These are phyloP conservation scores for Brachionus asplanchnoidis DNA, from an alignment of 1,140 invertebrate species.

Conservation along the genomic window DNA sequence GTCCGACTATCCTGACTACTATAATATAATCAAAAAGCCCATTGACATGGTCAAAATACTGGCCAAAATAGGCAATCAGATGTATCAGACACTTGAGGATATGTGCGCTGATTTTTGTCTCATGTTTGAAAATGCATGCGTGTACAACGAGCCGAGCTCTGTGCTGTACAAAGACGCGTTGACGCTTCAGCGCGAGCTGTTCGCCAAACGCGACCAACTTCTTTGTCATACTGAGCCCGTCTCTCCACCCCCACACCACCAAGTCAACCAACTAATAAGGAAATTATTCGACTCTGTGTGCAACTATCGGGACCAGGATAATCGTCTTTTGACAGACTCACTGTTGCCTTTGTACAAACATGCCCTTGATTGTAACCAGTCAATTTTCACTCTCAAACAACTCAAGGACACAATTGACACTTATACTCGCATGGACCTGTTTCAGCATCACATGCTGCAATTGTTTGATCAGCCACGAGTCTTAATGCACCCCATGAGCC, in stretches of 20 bases:
- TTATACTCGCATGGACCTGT: neutral
- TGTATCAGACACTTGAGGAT: slow-evolving; percentile 82
- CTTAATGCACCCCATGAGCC: neutral
- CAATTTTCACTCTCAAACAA: neutral
- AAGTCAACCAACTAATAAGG: neutral
- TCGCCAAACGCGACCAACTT: neutral
- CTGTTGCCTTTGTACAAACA: neutral
- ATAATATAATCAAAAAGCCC: slow-evolving; percentile 83
- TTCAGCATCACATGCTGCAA: neutral
- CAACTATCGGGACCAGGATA: neutral
- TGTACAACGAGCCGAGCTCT: slow-evolving; percentile 97
- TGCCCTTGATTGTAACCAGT: neutral
- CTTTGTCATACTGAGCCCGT: neutral
- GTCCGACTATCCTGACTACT: slow-evolving; percentile 91
- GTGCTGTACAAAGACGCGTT: slow-evolving; percentile 82
- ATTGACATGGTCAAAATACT: slow-evolving; percentile 92
- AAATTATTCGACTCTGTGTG: neutral
- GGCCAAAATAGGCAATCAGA: slow-evolving; percentile 59
- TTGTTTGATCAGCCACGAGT: neutral
- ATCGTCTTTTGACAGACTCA: neutral
- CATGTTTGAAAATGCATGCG: slow-evolving; percentile 99
- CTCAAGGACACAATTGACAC: neutral
- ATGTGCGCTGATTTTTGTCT: slow-evolving; percentile 84
- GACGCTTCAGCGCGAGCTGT: slow-evolving; percentile 1
- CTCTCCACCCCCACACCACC: neutral